These are phyloP conservation scores for Slavum lentiscoides DNA, from an alignment of 2,888 invertebrate genomes.

Conservation along the genomic window DNA sequence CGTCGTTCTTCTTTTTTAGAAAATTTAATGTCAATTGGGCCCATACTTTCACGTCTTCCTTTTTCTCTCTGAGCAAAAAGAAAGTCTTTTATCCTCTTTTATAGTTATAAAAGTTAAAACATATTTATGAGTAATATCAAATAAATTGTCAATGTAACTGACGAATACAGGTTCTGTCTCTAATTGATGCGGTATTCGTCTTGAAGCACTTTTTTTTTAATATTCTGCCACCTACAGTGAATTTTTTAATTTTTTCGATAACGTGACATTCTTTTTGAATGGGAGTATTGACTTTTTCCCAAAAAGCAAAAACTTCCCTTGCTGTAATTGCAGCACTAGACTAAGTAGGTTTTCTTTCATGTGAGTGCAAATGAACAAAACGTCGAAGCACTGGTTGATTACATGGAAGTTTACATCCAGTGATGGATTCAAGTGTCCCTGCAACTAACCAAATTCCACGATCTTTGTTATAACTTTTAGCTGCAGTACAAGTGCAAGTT, in stretches of 20 bases:
- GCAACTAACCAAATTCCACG: background rate
- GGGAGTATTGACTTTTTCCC: too few species aligned
- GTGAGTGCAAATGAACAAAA: background rate
- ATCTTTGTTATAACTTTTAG: background rate
- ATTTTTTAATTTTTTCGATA: constrained; percentile 2
- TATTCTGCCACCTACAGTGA: background rate
- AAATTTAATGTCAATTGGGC: too few species aligned
- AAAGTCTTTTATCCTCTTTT: constrained; percentile 1
- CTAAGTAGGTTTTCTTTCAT: constrained; percentile 4
- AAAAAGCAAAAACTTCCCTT: too few species aligned
- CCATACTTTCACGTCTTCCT: too few species aligned
- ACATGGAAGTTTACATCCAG: constrained; percentile 8
- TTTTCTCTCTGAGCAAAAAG: constrained; percentile 2
- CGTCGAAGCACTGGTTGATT: background rate
- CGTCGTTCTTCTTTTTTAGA: background rate
- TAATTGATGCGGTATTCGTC: background rate
- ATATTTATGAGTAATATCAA: background rate
- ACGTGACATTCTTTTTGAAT: background rate
- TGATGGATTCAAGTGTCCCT: constrained; percentile 5
- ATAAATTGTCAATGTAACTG: constrained; percentile 2
- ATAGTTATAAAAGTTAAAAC: constrained; percentile 1
- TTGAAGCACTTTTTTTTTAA: constrained; percentile 1
- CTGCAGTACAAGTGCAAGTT: background rate
- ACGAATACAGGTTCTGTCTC: constrained; percentile 10
- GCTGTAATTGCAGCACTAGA: background rate